A percentile compares a stretch with the other conserved stretches of the same genome.
These are phyloP conservation scores for Drosophila nr. perissopoda DNA, from an alignment of 2,888 invertebrate genomes.

Conservation along the genomic window DNA sequence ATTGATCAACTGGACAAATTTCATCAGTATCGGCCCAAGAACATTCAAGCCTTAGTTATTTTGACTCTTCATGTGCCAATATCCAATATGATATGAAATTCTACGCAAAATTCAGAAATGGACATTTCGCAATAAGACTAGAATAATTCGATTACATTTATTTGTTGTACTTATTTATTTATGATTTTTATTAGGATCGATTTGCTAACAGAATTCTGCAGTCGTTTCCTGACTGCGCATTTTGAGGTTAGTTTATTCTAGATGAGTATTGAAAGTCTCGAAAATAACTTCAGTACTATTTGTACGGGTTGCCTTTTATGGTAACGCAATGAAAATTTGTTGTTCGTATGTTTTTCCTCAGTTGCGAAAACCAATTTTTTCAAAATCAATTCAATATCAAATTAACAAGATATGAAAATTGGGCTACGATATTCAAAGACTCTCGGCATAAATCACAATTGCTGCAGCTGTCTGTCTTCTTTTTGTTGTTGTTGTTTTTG, in stretches of 20 bases:
- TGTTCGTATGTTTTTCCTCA: neutral
- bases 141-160: neutral
- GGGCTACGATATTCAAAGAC: neutral
- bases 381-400: constrained; percentile 15
- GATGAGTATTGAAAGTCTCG: neutral
- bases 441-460: constrained; percentile 44
- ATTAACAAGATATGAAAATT: constrained; percentile 16
- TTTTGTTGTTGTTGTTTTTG: constrained; percentile 6
- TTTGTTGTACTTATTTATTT: neutral
- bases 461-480: constrained; percentile 22
- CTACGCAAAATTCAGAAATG: neutral
- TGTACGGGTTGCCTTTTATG: neutral
- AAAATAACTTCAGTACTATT: neutral
- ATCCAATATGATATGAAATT: neutral
- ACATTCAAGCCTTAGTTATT: neutral
- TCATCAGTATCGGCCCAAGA: neutral
- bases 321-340: neutral
- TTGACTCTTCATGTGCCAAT: neutral
- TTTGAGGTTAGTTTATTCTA: neutral
- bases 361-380: constrained; percentile 5
- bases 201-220: neutral
- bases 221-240: neutral
- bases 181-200: neutral
- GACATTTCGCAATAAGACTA: neutral
- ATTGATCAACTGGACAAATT: neutral